Conservation (phyloP, 2,113 vertebrate genomes). For the Anoplopoma fimbria region DNA sequence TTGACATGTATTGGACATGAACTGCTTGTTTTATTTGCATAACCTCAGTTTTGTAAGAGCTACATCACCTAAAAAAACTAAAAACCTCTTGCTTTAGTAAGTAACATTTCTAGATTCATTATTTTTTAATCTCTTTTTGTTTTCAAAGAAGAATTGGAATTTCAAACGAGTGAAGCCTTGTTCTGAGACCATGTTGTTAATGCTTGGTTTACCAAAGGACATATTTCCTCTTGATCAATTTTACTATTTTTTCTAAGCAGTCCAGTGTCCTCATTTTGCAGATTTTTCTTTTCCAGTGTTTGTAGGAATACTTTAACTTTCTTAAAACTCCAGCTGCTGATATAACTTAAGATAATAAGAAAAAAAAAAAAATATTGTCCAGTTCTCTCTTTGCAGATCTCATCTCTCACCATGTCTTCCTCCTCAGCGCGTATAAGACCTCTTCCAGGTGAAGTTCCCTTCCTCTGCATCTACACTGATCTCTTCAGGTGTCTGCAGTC, state of each 20-base stretch:
- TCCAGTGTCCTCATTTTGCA: not conserved
- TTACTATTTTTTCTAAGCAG: not conserved
- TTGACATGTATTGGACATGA: not conserved
- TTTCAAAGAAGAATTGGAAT: not conserved
- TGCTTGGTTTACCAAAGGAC: not conserved
- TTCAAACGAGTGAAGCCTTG: not conserved
- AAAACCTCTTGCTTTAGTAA: not conserved
- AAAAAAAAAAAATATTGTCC: not conserved
- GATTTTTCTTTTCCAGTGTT: not conserved
- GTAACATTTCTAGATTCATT: not conserved
- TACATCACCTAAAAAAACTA: not conserved
- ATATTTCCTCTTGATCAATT: not conserved
- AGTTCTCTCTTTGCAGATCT: not conserved
- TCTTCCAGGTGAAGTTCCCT: constrained; percentile 66
- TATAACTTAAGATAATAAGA: not conserved
- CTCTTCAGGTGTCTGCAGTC: constrained; percentile 14
- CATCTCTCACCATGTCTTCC: not conserved
- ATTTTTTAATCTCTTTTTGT: not conserved
- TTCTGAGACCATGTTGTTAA: not conserved
- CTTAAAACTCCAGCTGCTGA: not conserved
- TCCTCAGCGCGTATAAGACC: constrained; percentile 69
- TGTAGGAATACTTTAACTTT: not conserved
- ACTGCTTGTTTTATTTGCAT: not conserved
- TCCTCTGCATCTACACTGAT: constrained; percentile 30
- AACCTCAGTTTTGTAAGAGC: not conserved